Base-by-base conservation (phyloP, 2,888 invertebrate species). In the Chelonus formosanus region DNA sequence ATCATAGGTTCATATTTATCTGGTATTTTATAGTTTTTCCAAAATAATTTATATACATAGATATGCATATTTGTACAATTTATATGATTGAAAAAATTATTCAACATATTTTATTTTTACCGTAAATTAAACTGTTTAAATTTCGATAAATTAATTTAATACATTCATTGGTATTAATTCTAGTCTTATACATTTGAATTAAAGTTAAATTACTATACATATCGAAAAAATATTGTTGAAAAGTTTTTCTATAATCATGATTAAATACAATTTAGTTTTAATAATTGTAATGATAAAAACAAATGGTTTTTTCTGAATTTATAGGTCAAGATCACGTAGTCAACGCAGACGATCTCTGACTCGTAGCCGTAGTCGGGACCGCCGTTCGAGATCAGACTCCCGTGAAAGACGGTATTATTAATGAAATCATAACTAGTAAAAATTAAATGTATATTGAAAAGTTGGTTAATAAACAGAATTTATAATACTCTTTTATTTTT, bases 1-100 rank as follows among this genome's bases (percentile, higher is more conserved):
- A 82, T 80, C 77, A 84, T 82, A 83, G 82, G 82, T 81, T 83
- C 82, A 84, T 82, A 83, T 76, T 80, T 83, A 75, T 81, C 82
- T 84, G 83, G 82, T 83, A 83, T 82, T 82, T 82, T 79, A 81
- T 79, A 76, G 77, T 78, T 82, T 83, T 83, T 79, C 78, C 79
- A 83, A 78, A 76, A 75, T 80, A 80, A 79, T 73, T 73, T 74
- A 74, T 73, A 68, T 64, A 52, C 20, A 50, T 60, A 48, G 43
- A 48, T 32, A 5, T 40, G 60, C 50, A 40, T 60, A 52, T 32
- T 52, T 32, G 31, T 36, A 35, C 36, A 59, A 36, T 10, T 50
- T 48, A 57, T n/a, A 31, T 5, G 5, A 20, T 32, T 20, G 20
- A 20, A 7, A 34, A 6, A 43, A 43, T 57, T 8, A 44, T 44